Evolutionary conservation across 2,797 vertebrate genomes (phyloP), one percentile per base, ranked within the genome.

Genomic region (Tadarida brasiliensis): DNA sequence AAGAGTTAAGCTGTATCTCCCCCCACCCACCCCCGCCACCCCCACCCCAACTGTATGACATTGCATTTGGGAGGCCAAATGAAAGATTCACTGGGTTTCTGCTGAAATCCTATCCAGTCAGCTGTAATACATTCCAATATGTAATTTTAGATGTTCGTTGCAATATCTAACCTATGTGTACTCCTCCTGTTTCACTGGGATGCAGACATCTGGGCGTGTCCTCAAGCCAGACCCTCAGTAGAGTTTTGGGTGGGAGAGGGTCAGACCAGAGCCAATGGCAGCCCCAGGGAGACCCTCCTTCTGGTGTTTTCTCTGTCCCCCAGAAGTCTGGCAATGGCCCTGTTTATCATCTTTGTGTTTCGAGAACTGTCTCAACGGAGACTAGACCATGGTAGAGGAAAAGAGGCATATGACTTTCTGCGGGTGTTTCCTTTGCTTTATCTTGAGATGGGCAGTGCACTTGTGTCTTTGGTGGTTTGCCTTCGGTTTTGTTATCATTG

Each of bases 11-110:
- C 16, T 35, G 39, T 39, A 17, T 73, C 39, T 59, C 3, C 9
- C 28, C 22, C n/a, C n/a, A n/a, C n/a, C n/a, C n/a, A n/a, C n/a
- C n/a, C 3, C 2, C 0, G 5, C 33, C 12, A 11, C 22, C 57
- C 51, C 0, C 1, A 19, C 8, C 28, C 17, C 26, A 33, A 39
- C 70, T 28, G n/a, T n/a, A 20, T 88, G 63, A 35, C 6, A 17
- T 7, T 56, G 68, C 35, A 47, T 94, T 49, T 80, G 39, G 70
- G 28, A 91, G 86, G 39, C n/a, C 6, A 35, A 24, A 33, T 77
- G 17, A 86, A 63, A 86, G 33, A 47, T 65, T 94, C 57, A 20
- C n/a, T 59, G 39, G 44, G 47, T 54, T 49, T 61, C 33, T 49
- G 20, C 94, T 61, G 56, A 92, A 92, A 65, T 91, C 12, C 33